These are phyloP conservation scores for Limnephilus marmoratus DNA, from an alignment of 2,888 invertebrate species.

Conservation along the genomic window DNA sequence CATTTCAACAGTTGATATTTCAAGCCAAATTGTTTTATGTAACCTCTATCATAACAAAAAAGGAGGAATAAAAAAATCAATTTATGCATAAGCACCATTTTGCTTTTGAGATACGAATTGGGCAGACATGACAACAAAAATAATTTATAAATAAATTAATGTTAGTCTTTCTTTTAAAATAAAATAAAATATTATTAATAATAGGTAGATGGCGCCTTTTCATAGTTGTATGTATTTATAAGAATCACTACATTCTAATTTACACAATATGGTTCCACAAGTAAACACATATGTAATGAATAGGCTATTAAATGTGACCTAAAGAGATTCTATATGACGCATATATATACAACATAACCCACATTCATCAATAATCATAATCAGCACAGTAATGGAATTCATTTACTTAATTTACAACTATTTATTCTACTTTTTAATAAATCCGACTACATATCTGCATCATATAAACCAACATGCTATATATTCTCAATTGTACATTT, in stretches of 20 bases:
- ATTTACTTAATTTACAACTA: neutral
- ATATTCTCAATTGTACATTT: neutral
- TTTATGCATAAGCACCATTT: neutral
- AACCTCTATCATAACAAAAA: too few relatives aligned
- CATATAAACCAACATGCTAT: neutral
- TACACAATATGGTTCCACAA: neutral
- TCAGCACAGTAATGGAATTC: neutral
- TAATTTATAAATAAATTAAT: neutral
- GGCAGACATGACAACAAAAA: neutral
- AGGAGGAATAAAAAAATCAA: neutral
- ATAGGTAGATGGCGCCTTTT: neutral
- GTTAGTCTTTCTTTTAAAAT: too few relatives aligned
- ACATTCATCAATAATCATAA: neutral
- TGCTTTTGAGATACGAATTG: neutral
- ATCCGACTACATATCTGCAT: neutral
- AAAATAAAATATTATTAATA: too few relatives aligned
- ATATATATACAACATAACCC: neutral
- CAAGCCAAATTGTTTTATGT: too few relatives aligned
- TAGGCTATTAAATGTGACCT: neutral
- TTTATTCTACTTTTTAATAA: neutral
- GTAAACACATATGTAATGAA: neutral
- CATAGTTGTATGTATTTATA: neutral
- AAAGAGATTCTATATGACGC: neutral
- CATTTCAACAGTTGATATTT: neutral
- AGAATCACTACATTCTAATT: too few relatives aligned